Base-by-base conservation (phyloP, 1,140 invertebrate species). In the Cataglyphis hispanica region DNA sequence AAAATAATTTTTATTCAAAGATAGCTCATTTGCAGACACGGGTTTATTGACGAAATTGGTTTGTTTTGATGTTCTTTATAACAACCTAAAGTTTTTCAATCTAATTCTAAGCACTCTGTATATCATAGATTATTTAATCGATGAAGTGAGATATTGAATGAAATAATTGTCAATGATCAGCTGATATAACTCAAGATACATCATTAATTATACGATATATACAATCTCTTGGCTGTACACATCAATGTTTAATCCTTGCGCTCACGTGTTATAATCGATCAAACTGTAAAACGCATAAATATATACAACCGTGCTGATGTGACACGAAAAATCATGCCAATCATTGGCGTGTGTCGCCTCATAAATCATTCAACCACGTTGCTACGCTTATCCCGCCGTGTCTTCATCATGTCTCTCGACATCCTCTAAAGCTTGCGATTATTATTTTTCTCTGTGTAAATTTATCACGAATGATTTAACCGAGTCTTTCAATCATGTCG, bases 341-440 rank as follows among this genome's bases (percentile, higher is more conserved):
- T 80, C 43, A 16, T 69, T 31, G 25, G 31, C 37, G 11, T 34
- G 27, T 19, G 50, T 40, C 13, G 63, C 22, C 43, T 58, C 46
- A 80, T 69, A 69, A 80, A 80, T 80, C 77, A 80, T 69, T 56
- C 34, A 64, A n/a, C 75, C 43, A 50, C 75, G 31, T 67, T 67
- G 46, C 76, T 46, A 37, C 40, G 11, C 76, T 80, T 80, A 80
- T 27, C 60, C 75, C n/a, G 10, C 25, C 74, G 43, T 67, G 75
- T 25, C 77, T 22, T 50, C 43, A 31, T 69, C 63, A 40, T n/a
- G 43, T 37, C 46, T 19, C 46, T 50, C 31, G 43, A 5, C 61
- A 25, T 69, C 64, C 10, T 69, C n/a, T 40, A 27, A 69, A 80
- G 66, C 40, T 22, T 2, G 5, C 40, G n/a, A 40, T 69, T 40